Conservation (phyloP, 1,140 invertebrate species). For the Cherax quadricarinatus region DNA sequence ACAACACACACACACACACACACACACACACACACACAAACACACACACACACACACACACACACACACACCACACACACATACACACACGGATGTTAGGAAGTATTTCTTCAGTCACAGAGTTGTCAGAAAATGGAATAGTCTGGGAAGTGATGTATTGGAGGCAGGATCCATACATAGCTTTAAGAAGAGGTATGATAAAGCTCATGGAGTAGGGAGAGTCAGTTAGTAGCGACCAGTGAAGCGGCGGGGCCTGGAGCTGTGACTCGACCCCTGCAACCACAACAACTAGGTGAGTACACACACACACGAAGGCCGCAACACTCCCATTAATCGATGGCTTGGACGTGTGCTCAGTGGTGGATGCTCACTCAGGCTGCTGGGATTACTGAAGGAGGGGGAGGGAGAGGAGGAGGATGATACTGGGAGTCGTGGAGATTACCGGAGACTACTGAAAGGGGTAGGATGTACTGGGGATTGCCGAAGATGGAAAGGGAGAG, state of each 20-base stretch:
- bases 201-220: not conserved
- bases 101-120: too few species aligned
- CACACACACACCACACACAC: too few species aligned
- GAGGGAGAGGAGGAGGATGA: not conserved
- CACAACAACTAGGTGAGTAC: too few species aligned
- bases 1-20: too few species aligned
- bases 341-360: not conserved
- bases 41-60: too few species aligned
- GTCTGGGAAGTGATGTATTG: too few species aligned
- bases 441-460: not conserved
- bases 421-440: not conserved
- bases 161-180: too few species aligned
- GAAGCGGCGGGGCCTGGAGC: not conserved
- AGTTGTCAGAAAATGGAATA: too few species aligned
- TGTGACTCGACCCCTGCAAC: too few species aligned
- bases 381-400: not conserved
- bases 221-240: not conserved
- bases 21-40: too few species aligned
- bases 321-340: constrained; percentile 14
- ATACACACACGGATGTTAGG: too few species aligned
- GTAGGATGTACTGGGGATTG: not conserved
- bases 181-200: not conserved
- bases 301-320: not conserved
- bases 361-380: not conserved
- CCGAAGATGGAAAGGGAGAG: too few species aligned